phyloP scores from a whole-genome alignment of 2,888 invertebrate species.

The Meteorus colon region DNA sequence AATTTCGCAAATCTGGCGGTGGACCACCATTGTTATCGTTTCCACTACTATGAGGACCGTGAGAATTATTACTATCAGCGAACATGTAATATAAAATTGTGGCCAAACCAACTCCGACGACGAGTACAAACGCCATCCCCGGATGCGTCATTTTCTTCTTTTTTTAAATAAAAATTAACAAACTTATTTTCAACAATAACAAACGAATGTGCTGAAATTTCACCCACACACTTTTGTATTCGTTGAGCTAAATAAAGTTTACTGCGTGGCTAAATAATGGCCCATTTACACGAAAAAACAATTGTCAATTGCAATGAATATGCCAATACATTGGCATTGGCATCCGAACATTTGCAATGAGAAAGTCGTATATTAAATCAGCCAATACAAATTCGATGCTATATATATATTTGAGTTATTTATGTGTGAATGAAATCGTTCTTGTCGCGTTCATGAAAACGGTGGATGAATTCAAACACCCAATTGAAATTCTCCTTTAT shows the following conservation, averaged over 20 bases:
- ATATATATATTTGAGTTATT: not conserved
- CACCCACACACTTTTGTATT: not conserved
- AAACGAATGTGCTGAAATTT: not conserved
- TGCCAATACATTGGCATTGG: not conserved
- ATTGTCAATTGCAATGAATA: not conserved
- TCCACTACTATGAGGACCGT: not conserved
- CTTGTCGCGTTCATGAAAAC: not conserved
- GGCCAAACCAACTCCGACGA: conserved; percentile 57
- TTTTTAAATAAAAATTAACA: no score
- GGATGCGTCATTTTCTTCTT: conserved; percentile 54
- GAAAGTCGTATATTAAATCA: not conserved
- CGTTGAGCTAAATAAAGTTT: not conserved
- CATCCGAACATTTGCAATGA: not conserved
- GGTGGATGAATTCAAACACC: not conserved
- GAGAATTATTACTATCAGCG: conserved; percentile 41
- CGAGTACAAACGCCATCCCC: conserved; percentile 56
- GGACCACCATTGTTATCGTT: conserved; percentile 20
- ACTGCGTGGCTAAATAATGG: not conserved
- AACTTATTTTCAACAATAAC: not conserved
- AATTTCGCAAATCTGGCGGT: conserved; percentile 2
- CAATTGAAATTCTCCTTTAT: not conserved
- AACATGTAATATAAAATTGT: conserved; percentile 59
- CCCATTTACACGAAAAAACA: not conserved
- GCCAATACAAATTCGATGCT: not conserved
- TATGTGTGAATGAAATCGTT: not conserved